Base-by-base conservation (phyloP, 2,888 invertebrate genomes). In the Ichneumon xanthorius region DNA sequence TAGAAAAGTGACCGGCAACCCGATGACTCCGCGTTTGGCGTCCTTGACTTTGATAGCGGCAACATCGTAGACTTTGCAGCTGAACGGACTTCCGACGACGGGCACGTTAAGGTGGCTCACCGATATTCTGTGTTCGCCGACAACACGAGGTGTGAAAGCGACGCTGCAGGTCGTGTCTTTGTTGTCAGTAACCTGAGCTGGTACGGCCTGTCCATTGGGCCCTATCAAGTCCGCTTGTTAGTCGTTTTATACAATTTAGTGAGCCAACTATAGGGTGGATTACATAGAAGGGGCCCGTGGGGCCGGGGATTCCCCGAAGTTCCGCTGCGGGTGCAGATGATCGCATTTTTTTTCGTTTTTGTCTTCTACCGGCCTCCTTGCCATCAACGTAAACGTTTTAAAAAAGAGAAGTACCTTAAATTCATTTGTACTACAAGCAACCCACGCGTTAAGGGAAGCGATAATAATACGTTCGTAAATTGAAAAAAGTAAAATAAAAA, bases 41-140 rank as follows among this genome's bases (percentile, higher is more conserved):
- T 98, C 98, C 94, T 98, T 98, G 40, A 99, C 98, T 95, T 98
- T 97, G 90, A 99, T 99, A 72, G 99, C 98, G 86, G 97, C 96
- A 9, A 99, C 98, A 92, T 99, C 99, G 93, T 99, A 99, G 4
- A 99, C 98, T 95, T 99, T 98, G 90, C 98, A 97, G 89, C 97
- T 97, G 94, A 99, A 99, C 5, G 99, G 99, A 92, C 98, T 98
- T 68, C 99, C 99, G 30, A 97, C 97, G 85, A 98, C 97, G 14
- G 98, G 97, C 90, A 96, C 94, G 87, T 97, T 97, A 92, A 96
- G 97, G 86, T 98, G 97, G 84, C 96, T 96, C 86, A 99, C 98
- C 90, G 97, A 97, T 86, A 99, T 97, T 85, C 97, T 96, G 94
- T 99, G 98, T 92, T 98, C 98, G 67, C 99, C 99, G 84, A 99